Base-by-base conservation (phyloP, 2,797 vertebrate genomes). In the Enteromius thamalakanensis region DNA sequence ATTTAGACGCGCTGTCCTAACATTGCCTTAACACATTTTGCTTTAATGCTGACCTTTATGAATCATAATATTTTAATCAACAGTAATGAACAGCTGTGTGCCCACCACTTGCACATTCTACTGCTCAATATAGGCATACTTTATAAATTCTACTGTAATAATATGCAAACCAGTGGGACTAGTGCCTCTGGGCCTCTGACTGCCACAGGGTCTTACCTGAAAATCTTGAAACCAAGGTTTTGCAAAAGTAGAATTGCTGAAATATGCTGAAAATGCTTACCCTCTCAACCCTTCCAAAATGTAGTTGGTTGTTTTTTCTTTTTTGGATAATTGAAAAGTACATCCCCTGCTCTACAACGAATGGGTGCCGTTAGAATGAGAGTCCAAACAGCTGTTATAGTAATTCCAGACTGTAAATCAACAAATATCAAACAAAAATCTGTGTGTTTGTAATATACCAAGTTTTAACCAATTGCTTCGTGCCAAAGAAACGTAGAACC, bases 1-100 rank as follows among this genome's bases (percentile, higher is more conserved):
- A 87, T 81, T 88, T 83, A 85, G 67, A 77, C 34, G 4, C 10
- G 47, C 79, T 77, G 49, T 83, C 76, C 67, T 58, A 82, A 72
- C 21, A 68, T 69, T 60, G n/a, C 11, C 23, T 79, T 42, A 75
- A 42, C 69, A 51, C 19, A 67, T 84, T 77, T 74, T 76, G 49
- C 62, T 47, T 17, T 32, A 34, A 65, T 34, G 55, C 70, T 60
- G 74, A n/a, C 37, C 58, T 71, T 32, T 10, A 11, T 79, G 70
- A 60, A 40, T 78, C 34, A 49, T 37, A 71, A 64, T 71, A 29
- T 62, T 72, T 49, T 49, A 47, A 80, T 70, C 32, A 71, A 80
- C 67, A 37, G 40, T 29, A 4, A 3, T 3, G 40, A 71, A 71
- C 19, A 71, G 12, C 4, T 60, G 42, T 55, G 15, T 32, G 21